A percentile compares a stretch with the other conserved stretches of the same genome.
These are phyloP conservation scores for Sarcophaga variegata DNA, from an alignment of 2,888 invertebrate genomes.

Conservation along the genomic window DNA sequence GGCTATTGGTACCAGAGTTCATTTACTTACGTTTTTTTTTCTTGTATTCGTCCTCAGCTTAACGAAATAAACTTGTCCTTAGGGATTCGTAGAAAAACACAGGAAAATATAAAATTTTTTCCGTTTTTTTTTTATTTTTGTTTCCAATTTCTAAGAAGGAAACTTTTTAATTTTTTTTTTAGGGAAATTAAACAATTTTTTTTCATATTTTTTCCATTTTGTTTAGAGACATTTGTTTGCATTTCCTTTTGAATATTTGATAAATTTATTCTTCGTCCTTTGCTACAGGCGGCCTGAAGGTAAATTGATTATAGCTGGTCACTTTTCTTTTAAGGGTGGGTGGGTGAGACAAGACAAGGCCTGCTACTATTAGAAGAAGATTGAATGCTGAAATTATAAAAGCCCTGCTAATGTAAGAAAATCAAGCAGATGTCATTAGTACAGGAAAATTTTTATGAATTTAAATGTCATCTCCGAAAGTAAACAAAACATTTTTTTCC, in stretches of 20 bases:
- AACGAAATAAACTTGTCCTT: conserved; percentile 62
- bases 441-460: conserved; percentile 14
- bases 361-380: neutral
- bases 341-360: neutral
- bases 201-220: conserved; percentile 74
- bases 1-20: conserved; percentile 65
- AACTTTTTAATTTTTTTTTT: conserved; percentile 61
- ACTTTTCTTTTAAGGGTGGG: conserved; percentile 59
- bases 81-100: conserved; percentile 48
- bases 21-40: conserved; percentile 75
- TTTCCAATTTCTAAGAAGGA: conserved; percentile 34
- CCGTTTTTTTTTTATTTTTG: conserved; percentile 38
- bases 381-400: conserved; percentile 37
- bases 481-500: conserved; percentile 50
- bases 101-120: conserved; percentile 47
- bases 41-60: conserved; percentile 23
- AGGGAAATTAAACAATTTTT: conserved; percentile 77
- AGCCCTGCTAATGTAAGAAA: conserved; percentile 56
- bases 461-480: conserved; percentile 34
- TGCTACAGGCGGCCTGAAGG: conserved; percentile 72
- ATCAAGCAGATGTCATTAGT: conserved; percentile 72
- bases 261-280: conserved; percentile 61
- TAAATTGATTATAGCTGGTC: conserved; percentile 79
- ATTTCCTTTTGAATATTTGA: conserved; percentile 65
- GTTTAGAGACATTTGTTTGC: conserved; percentile 38